These are phyloP conservation scores for Mythimna ferrago DNA, from an alignment of 2,888 invertebrate genomes.

Conservation along the genomic window DNA sequence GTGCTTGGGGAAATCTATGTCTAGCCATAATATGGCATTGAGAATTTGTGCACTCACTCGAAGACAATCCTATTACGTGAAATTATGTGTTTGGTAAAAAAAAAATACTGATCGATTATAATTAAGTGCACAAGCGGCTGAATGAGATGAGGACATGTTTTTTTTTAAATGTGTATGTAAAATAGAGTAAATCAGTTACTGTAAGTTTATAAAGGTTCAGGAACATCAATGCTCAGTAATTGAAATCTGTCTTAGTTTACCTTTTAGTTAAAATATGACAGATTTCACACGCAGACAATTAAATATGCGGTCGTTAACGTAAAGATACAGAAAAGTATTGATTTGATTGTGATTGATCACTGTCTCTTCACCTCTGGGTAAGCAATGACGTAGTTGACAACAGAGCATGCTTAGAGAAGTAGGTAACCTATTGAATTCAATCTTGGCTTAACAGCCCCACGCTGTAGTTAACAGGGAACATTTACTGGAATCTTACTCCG, in stretches of 20 bases:
- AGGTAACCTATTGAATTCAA: neutral
- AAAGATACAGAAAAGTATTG: neutral
- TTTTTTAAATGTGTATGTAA: neutral
- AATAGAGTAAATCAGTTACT: neutral
- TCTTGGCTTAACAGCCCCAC: neutral
- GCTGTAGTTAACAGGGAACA: neutral
- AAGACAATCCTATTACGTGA: no score
- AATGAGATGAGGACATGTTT: neutral
- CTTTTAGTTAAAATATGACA: neutral
- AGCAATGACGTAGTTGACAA: neutral
- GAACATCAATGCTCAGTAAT: neutral
- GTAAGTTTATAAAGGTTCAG: neutral
- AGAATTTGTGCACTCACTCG: neutral
- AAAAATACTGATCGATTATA: neutral
- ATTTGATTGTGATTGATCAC: neutral
- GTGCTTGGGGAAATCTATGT: no score
- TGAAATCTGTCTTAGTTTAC: neutral
- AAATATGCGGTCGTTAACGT: neutral
- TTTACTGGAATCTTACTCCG: neutral
- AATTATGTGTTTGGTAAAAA: neutral
- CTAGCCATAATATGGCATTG: neutral
- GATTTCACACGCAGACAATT: no score
- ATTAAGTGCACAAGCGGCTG: neutral
- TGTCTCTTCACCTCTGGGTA: neutral
- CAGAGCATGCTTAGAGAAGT: neutral